A percentile compares a stretch with the other conserved stretches of the same genome.
Evolutionary conservation across 2,888 invertebrate genomes (phyloP).

Genomic region (Endomychus coccineus): DNA sequence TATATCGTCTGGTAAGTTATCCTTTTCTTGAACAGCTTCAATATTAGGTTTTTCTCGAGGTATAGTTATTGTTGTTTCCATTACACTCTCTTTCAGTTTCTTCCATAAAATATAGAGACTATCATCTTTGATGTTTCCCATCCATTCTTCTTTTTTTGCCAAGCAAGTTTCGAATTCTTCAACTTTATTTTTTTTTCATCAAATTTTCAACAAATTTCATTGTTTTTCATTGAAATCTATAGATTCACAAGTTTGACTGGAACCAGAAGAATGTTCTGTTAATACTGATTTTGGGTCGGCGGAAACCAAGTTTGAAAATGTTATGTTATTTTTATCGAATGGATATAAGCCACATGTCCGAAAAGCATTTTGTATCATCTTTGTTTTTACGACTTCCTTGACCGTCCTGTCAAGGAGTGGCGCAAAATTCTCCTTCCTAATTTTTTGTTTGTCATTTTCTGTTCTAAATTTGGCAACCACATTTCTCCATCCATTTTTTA

Average conservation of each 20-base stretch:
- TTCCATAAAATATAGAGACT: background rate
- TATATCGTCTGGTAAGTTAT: slow-evolving; percentile 3
- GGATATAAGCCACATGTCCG: slow-evolving; percentile 8
- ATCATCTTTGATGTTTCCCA: background rate
- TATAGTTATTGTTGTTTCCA: too few species aligned
- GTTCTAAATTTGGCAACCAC: slow-evolving; percentile 8
- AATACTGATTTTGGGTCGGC: too few species aligned
- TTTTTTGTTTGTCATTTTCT: slow-evolving; percentile 7
- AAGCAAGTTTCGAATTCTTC: slow-evolving; percentile 1
- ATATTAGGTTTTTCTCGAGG: too few species aligned
- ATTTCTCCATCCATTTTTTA: slow-evolving; percentile 12
- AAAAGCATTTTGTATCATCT: slow-evolving; percentile 6
- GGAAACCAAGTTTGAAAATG: slow-evolving; percentile 2
- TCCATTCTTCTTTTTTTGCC: slow-evolving; percentile 1
- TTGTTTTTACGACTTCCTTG: slow-evolving; percentile 5
- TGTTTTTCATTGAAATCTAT: background rate
- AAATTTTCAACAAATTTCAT: background rate
- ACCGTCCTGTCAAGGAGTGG: slow-evolving; percentile 6
- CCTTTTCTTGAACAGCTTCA: background rate
- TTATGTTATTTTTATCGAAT: too few species aligned
- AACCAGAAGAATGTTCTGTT: too few species aligned
- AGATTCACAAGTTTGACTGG: background rate
- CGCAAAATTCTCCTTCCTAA: slow-evolving; percentile 9
- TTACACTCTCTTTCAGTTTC: background rate
- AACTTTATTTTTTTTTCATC: too few species aligned